Evolutionary conservation across 1,140 invertebrate species (phyloP).

Genomic region (Aphis gossypii): DNA sequence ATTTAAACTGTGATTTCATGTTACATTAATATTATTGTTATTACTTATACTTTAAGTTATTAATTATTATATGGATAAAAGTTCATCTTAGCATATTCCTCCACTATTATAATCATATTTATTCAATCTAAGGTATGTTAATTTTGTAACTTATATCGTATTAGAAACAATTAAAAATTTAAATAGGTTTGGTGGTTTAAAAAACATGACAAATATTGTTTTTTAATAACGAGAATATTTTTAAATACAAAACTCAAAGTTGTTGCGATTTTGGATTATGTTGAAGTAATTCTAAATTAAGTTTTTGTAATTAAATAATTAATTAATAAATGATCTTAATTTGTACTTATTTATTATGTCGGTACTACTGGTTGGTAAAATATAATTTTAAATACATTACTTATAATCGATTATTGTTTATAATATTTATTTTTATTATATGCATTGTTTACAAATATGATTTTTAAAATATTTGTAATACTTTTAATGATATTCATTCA

Average conservation of each 20-base stretch:
- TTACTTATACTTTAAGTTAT: background rate
- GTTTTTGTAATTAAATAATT: background rate
- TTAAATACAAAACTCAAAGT: background rate
- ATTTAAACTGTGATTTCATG: constrained; percentile 3
- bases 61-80: background rate
- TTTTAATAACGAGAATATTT: background rate
- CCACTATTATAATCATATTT: background rate
- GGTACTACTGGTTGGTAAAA: background rate
- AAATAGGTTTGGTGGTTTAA: background rate
- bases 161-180: background rate
- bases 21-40: background rate
- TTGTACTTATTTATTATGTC: background rate
- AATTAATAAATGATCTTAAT: background rate
- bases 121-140: constrained; percentile 17
- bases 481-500: background rate
- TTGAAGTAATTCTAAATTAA: background rate
- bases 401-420: background rate
- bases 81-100: background rate
- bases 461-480: background rate
- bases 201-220: background rate
- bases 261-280: background rate
- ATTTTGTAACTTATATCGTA: background rate
- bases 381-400: background rate
- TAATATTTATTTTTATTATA: background rate
- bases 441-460: background rate